Evolutionary conservation across 1,140 invertebrate genomes (phyloP), one percentile per base, ranked within the genome.

Genomic region (Euwallacea fornicatus): DNA sequence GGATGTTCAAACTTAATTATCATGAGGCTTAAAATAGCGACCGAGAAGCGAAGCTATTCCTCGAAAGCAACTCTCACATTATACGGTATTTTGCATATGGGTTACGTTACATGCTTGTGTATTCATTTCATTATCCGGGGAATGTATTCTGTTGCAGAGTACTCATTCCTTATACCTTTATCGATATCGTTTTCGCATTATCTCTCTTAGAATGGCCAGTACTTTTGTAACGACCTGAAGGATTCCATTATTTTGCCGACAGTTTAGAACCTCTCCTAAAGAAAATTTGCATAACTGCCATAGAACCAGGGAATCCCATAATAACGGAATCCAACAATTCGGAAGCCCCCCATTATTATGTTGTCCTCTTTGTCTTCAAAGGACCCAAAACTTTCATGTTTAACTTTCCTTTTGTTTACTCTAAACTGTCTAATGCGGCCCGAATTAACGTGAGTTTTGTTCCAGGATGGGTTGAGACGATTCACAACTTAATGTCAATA

Each of bases 61-160:
- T 50, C 46, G 46, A 50, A 50, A 10, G 9, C 9, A 50, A 50
- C 21, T 33, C 21, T 33, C 21, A 33, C 46, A 50, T 68, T 68
- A 59, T 59, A 68, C 66, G 66, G 66, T 60, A 68, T 68, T 68
- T 68, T 68, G 56, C 66, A 68, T 68, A 68, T 68, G 47, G 66
- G 66, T 69, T 69, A 69, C 58, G 60, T 63, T 69, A 63, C 67
- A 50, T 13, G 46, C 46, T 50, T 63, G 67, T 63, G 60, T 69
- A 69, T 69, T 62, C 67, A 63, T 69, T 69, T 69, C 67, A 69
- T 69, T 69, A 62, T 44, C 42, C 60, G 15, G 8, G 42, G 67
- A 69, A 69, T 69, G 67, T 46, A 69, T 69, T 69, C 13, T 55
- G 59, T 62, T 63, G 46, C 58, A 13, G 46, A 50, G 13, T 13